phyloP scores from a whole-genome alignment of 2,113 vertebrate species.

The Brienomyrus longianalis region DNA sequence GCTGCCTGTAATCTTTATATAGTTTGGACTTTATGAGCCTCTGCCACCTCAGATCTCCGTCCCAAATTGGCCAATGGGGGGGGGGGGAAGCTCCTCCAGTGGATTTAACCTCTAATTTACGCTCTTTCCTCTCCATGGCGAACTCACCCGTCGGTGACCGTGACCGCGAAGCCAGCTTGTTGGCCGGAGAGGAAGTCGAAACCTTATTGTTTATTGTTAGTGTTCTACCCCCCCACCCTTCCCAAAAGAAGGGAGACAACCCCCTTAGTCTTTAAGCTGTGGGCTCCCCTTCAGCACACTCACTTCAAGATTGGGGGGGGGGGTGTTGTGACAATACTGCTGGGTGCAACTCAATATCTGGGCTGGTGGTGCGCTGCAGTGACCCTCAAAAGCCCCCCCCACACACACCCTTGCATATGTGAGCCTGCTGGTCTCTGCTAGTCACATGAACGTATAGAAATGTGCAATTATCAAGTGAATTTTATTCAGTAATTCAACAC shows the following conservation, averaged over 20 bases:
- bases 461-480: background rate
- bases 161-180: background rate
- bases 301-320: constrained; percentile 23
- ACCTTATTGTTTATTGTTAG: constrained; percentile 18
- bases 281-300: constrained; percentile 21
- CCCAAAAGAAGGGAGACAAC: background rate
- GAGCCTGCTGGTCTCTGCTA: background rate
- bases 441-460: background rate
- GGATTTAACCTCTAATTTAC: constrained; percentile 15
- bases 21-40: constrained; percentile 21
- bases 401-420: background rate
- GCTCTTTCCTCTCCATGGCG: background rate
- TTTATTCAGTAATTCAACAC: constrained; percentile 8
- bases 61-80: constrained; percentile 23
- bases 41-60: constrained; percentile 21
- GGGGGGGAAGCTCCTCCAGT: background rate
- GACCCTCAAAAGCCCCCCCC: constrained; percentile 36
- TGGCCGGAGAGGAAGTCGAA: constrained; percentile 12
- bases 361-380: constrained; percentile 29
- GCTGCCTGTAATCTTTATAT: constrained; percentile 28
- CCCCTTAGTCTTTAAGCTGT: constrained; percentile 11
- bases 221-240: background rate
- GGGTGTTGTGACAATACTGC: constrained; percentile 36
- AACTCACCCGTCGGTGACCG: background rate
- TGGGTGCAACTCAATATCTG: constrained; percentile 31